Conservation (phyloP, 2,888 invertebrate species). For the Noctua fimbriata region DNA sequence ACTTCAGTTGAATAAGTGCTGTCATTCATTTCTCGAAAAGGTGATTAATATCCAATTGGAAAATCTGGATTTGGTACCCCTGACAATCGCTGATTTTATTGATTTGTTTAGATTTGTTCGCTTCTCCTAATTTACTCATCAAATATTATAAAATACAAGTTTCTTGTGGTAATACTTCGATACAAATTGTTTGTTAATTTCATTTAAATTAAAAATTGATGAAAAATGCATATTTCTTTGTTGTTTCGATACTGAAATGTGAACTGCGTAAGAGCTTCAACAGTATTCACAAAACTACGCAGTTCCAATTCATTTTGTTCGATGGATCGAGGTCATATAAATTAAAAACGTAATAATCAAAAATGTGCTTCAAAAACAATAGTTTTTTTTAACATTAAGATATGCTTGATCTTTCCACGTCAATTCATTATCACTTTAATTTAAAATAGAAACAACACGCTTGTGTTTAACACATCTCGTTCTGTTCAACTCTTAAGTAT, state of each 20-base stretch:
- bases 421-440: conserved; percentile 80
- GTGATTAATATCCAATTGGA: background rate
- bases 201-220: conserved; percentile 34
- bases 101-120: background rate
- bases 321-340: conserved; percentile 50
- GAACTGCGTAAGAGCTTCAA: conserved; percentile 61
- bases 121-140: conserved; percentile 1
- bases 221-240: conserved; percentile 43
- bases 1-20: background rate
- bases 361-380: conserved; percentile 58
- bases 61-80: conserved; percentile 1
- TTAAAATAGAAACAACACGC: conserved; percentile 83
- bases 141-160: conserved; percentile 11
- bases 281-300: conserved; percentile 62
- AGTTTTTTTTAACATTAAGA: conserved; percentile 71
- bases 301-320: conserved; percentile 59
- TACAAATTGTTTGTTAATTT: conserved; percentile 33
- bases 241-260: conserved; percentile 57
- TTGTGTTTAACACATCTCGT: conserved; percentile 88
- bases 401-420: conserved; percentile 81
- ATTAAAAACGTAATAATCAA: conserved; percentile 57
- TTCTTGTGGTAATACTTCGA: conserved; percentile 17
- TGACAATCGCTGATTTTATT: background rate
- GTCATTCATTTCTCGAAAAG: background rate
- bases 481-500: conserved; percentile 85